Evolutionary conservation across 2,888 invertebrate genomes (phyloP).

Genomic region (Tuberolachnus salignus): DNA sequence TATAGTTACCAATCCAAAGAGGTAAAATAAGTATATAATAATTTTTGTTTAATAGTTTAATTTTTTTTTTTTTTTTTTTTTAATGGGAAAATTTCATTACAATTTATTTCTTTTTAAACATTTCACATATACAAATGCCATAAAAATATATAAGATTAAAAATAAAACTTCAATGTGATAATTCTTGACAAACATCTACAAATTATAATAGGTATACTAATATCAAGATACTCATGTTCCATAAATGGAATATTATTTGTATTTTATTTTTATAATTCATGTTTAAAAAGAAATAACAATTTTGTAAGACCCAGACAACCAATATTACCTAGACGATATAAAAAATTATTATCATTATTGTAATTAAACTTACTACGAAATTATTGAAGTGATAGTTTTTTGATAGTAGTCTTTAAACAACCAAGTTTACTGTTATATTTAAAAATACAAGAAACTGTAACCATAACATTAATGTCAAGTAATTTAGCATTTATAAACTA

Average conservation of each 20-base stretch:
- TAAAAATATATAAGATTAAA: background rate
- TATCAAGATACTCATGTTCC: too few species aligned
- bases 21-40: too few species aligned
- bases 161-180: background rate
- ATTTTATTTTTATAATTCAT: too few species aligned
- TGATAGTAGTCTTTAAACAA: background rate
- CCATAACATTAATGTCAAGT: slow-evolving; percentile 14
- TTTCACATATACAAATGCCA: too few species aligned
- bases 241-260: background rate
- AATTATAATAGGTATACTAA: background rate
- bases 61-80: too few species aligned
- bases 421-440: slow-evolving; percentile 2
- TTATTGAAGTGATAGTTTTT: background rate
- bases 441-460: background rate
- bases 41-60: too few species aligned
- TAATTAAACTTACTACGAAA: background rate
- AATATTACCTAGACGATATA: background rate
- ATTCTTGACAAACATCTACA: background rate
- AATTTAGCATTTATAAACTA: slow-evolving; percentile 5
- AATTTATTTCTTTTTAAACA: background rate
- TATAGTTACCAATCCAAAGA: too few species aligned
- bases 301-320: too few species aligned
- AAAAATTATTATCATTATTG: background rate
- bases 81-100: background rate
- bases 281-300: too few species aligned